Percentiles rank a stretch among this genome's conserved stretches.
These are phyloP conservation scores for Cottus gobio DNA, from an alignment of 2,113 vertebrate species.

Conservation along the genomic window DNA sequence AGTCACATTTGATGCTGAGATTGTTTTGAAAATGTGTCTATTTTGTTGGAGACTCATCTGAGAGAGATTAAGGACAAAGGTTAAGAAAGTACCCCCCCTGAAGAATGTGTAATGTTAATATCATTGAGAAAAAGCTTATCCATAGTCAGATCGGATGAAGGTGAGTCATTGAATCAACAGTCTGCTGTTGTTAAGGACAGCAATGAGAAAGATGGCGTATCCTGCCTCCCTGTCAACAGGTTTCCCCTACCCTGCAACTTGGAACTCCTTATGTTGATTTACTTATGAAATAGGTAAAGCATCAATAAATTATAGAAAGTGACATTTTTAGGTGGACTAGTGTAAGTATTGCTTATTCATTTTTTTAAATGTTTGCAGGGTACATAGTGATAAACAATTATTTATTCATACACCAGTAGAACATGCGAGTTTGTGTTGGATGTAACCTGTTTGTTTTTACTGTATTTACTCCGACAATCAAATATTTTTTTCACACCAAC, in stretches of 20 bases:
- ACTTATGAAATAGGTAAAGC: not conserved
- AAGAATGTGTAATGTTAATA: slow-evolving; percentile 6
- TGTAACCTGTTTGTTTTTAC: slow-evolving; percentile 22
- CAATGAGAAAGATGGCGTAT: slow-evolving; percentile 58
- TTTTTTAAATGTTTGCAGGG: not conserved
- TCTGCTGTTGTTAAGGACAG: slow-evolving; percentile 76
- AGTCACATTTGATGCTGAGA: slow-evolving; percentile 17
- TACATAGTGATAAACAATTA: not conserved
- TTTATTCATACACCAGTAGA: slow-evolving; percentile 3
- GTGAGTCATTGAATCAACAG: slow-evolving; percentile 78
- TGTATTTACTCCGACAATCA: slow-evolving; percentile 28
- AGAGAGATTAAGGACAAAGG: not conserved
- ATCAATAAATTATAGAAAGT: not conserved
- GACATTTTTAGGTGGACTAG: not conserved
- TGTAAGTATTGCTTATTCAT: not conserved
- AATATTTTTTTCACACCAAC: slow-evolving; percentile 37
- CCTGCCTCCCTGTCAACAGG: slow-evolving; percentile 44
- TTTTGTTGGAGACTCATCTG: not conserved
- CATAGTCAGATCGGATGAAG: slow-evolving; percentile 41
- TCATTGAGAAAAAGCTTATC: slow-evolving; percentile 53
- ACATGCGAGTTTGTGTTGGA: slow-evolving; percentile 25
- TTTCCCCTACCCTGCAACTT: slow-evolving; percentile 18
- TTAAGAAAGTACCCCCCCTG: not conserved
- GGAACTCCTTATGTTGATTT: not conserved
- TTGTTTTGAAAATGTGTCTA: not conserved